Conservation (phyloP, 2,888 invertebrate genomes). For the Drosophila infuscata region DNA sequence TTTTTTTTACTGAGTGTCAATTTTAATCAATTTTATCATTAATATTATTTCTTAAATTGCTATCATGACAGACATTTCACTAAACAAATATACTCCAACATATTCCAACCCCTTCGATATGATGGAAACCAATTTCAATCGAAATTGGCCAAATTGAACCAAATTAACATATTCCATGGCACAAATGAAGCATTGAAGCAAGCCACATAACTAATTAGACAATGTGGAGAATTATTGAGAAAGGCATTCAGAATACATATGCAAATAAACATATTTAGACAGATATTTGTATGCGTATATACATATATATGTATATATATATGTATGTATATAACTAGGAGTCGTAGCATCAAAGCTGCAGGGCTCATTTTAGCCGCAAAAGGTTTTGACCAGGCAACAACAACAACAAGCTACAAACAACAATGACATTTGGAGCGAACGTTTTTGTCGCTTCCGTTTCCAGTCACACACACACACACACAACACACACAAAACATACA, state of each 20-base stretch:
- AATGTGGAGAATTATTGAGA: slow-evolving; percentile 17
- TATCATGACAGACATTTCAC: not conserved
- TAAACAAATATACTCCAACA: not conserved
- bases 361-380: slow-evolving; percentile 7
- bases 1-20: no score
- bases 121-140: not conserved
- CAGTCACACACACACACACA: slow-evolving; percentile 27
- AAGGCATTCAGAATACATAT: slow-evolving; percentile 33
- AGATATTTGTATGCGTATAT: not conserved
- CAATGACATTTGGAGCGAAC: slow-evolving; percentile 27
- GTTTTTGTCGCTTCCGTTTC: slow-evolving; percentile 55
- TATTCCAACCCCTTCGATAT: not conserved
- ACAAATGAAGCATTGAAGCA: slow-evolving; percentile 2
- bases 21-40: no score
- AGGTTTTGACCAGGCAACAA: slow-evolving; percentile 7
- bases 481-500: slow-evolving; percentile 4
- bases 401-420: slow-evolving; percentile 3
- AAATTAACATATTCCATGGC: not conserved
- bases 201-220: slow-evolving; percentile 37
- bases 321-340: not conserved
- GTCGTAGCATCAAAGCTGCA: not conserved
- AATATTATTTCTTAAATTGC: not conserved
- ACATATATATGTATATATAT: not conserved
- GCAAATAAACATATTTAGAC: not conserved
- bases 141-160: slow-evolving; percentile 11